Percentiles rank a stretch among this genome's conserved stretches.
phyloP scores from a whole-genome alignment of 1,140 invertebrate genomes.

The Caenorhabditis remanei region DNA sequence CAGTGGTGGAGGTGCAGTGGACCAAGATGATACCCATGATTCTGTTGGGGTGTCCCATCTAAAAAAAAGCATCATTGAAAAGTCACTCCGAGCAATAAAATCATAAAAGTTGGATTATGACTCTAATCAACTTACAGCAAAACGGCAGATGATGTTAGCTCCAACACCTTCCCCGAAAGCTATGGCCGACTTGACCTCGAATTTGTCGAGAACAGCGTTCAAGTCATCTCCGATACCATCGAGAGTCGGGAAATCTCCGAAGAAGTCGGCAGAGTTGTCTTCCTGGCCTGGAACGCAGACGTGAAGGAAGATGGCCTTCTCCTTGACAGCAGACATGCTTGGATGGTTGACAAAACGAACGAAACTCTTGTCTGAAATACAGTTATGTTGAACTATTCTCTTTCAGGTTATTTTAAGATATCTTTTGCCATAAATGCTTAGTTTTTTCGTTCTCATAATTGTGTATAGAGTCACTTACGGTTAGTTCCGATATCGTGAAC shows the following conservation, averaged over 20 bases:
- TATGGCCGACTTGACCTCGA: conserved; percentile 83
- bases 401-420: too few relatives aligned
- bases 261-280: conserved; percentile 84
- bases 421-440: too few relatives aligned
- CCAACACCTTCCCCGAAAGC: conserved; percentile 90
- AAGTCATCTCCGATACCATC: conserved; percentile 88
- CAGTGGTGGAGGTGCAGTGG: conserved; percentile 89
- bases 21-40: conserved; percentile 84
- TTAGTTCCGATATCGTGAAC: conserved; percentile 91
- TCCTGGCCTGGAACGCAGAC: conserved; percentile 90
- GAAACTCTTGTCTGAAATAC: conserved; percentile 79
- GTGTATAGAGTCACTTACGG: conserved; percentile 82
- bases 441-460: not conserved
- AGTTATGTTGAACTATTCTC: too few relatives aligned
- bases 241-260: conserved; percentile 85
- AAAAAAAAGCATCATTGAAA: conserved; percentile 49
- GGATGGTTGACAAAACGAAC: conserved; percentile 83
- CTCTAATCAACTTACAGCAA: conserved; percentile 81
- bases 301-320: conserved; percentile 89
- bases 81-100: not conserved
- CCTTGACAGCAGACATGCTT: conserved; percentile 87
- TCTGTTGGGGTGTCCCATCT: conserved; percentile 84
- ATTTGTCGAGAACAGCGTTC: conserved; percentile 86
- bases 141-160: conserved; percentile 88
- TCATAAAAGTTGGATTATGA: not conserved